These are phyloP conservation scores for Penaeus japonicus DNA, from an alignment of 1,140 invertebrate genomes.

Conservation along the genomic window DNA sequence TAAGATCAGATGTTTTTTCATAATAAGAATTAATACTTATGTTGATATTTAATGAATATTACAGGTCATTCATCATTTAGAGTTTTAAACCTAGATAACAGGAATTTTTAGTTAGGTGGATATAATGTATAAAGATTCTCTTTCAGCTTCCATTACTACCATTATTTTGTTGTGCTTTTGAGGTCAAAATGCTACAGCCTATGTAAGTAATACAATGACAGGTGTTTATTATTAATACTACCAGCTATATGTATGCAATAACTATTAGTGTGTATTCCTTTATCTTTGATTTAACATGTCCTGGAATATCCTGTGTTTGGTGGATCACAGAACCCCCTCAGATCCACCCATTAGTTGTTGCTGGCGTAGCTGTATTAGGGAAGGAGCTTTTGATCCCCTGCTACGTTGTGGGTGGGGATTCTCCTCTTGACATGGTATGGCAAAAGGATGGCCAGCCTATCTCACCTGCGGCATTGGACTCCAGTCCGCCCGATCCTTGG, in stretches of 20 bases:
- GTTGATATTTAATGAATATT: too few species aligned
- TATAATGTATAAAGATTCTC: not conserved
- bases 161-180: not conserved
- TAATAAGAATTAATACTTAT: too few species aligned
- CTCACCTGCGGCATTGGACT: conserved; percentile 39
- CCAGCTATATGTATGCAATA: not conserved
- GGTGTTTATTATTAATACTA: too few species aligned
- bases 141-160: not conserved
- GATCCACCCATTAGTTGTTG: conserved; percentile 55
- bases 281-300: not conserved
- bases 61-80: too few species aligned
- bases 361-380: conserved; percentile 48
- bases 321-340: conserved; percentile 50
- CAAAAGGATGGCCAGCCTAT: conserved; percentile 46
- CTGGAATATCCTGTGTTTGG: conserved; percentile 2
- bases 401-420: conserved; percentile 54
- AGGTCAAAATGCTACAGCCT: not conserved
- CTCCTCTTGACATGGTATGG: conserved; percentile 58
- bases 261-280: not conserved
- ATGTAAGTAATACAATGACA: too few species aligned
- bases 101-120: not conserved
- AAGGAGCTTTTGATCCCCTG: conserved; percentile 49
- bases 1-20: too few species aligned
- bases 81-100: not conserved
- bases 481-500: conserved; percentile 21